These are phyloP conservation scores for Magallana gigas DNA, from an alignment of 1,140 invertebrate species.

Conservation along the genomic window DNA sequence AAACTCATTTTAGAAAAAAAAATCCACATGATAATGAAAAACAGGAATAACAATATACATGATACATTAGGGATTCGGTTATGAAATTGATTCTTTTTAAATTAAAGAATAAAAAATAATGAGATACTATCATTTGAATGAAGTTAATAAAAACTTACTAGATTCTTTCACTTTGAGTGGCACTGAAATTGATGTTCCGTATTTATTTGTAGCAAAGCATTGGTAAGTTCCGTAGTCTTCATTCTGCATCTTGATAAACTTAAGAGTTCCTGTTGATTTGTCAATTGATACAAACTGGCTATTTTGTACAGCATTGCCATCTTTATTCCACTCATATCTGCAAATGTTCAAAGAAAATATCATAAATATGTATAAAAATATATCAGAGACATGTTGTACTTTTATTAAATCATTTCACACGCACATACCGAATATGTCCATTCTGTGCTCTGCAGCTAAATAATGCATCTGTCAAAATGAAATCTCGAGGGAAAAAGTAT, in stretches of 20 bases:
- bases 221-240: constrained; percentile 29
- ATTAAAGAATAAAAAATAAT: no score
- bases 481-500: not conserved
- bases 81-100: no score
- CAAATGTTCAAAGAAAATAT: not conserved
- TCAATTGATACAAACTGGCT: not conserved
- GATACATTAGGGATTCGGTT: no score
- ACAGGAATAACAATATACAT: no score
- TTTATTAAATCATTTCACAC: no score
- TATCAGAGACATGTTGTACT: no score
- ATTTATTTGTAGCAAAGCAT: constrained; percentile 38
- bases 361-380: no score
- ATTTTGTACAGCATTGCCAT: not conserved
- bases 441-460: not conserved
- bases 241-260: not conserved
- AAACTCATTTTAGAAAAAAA: no score
- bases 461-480: not conserved
- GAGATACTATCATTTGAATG: no score
- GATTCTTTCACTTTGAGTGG: not conserved
- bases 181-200: constrained; percentile 12
- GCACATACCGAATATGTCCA: not conserved
- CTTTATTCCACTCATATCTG: constrained; percentile 36
- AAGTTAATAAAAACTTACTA: not conserved
- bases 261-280: not conserved
- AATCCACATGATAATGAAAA: no score